Evolutionary conservation across 2,888 invertebrate genomes (phyloP).

Genomic region (Lasioglossum lativentre): DNA sequence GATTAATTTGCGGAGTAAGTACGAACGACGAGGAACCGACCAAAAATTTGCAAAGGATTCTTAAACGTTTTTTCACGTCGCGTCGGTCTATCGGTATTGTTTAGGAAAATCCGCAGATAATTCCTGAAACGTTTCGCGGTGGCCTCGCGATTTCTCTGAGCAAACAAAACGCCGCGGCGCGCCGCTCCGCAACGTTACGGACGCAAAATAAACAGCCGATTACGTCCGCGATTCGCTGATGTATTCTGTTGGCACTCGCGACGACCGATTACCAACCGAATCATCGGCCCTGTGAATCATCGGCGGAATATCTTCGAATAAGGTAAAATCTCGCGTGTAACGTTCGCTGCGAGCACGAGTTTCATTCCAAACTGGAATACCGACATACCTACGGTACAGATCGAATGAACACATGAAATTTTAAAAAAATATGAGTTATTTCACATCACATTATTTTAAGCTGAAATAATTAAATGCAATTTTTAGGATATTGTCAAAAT

Average conservation of each 20-base stretch:
- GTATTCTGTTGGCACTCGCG: neutral
- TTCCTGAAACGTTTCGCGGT: neutral
- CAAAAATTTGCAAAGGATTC: neutral
- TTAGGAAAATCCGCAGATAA: neutral
- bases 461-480: no score
- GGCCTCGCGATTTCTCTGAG: neutral
- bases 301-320: neutral
- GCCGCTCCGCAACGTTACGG: neutral
- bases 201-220: slow-evolving; percentile 5
- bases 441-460: no score
- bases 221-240: neutral
- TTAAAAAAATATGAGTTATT: no score
- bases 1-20: neutral
- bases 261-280: neutral
- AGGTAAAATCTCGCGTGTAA: neutral
- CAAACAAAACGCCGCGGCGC: neutral
- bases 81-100: neutral
- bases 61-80: neutral
- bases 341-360: neutral
- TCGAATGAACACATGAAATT: no score
- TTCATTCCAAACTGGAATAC: neutral
- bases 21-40: no score
- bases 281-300: neutral
- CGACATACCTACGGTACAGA: neutral
- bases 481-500: no score